Conservation (phyloP, 2,888 invertebrate species). For the Neoascia interrupta region DNA sequence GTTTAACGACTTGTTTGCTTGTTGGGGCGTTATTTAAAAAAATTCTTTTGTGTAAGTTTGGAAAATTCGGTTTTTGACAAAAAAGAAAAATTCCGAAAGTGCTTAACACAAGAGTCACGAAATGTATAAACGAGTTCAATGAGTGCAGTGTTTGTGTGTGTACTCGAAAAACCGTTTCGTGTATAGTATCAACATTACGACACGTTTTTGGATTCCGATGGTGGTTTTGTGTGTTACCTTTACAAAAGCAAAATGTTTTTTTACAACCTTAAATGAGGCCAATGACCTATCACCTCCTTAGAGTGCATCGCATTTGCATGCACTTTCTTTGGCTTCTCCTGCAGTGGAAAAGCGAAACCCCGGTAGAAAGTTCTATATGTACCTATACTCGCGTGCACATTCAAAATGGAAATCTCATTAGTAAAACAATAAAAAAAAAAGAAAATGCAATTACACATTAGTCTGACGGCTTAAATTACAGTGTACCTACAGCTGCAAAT, state of each 20-base stretch:
- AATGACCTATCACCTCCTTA: conserved; percentile 51
- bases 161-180: conserved; percentile 18
- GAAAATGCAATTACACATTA: too few relatives aligned
- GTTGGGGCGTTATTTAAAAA: conserved; percentile 51
- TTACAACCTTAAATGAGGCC: conserved; percentile 50
- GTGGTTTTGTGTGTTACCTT: conserved; percentile 51
- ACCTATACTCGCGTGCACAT: conserved; percentile 53
- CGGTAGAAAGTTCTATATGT: conserved; percentile 57
- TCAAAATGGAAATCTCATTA: conserved; percentile 51
- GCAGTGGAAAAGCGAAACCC: background rate
- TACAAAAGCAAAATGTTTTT: conserved; percentile 22
- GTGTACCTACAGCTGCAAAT: background rate
- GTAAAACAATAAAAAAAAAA: conserved; percentile 18
- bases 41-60: conserved; percentile 1
- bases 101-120: background rate
- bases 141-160: conserved; percentile 27
- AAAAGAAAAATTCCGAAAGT: too few relatives aligned
- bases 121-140: conserved; percentile 22
- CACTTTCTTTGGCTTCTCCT: conserved; percentile 67
- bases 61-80: background rate
- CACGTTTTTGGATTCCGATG: conserved; percentile 24
- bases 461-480: conserved; percentile 19
- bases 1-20: conserved; percentile 31
- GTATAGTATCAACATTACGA: conserved; percentile 22
- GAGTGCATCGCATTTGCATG: conserved; percentile 40